Conservation (phyloP, 2,113 vertebrate species). For the Serilophus lunatus region DNA sequence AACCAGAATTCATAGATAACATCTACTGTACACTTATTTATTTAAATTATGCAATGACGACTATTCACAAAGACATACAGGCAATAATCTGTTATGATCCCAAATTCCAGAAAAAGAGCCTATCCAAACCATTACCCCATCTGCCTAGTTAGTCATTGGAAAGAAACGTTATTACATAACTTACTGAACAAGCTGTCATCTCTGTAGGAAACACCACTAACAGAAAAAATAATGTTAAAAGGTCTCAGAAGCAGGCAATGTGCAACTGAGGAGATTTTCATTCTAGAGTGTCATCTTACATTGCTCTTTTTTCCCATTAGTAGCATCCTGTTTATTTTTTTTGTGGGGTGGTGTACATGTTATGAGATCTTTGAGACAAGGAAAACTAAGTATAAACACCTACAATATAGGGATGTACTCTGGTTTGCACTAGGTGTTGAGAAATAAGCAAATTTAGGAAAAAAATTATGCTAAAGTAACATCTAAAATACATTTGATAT, state of each 20-base stretch:
- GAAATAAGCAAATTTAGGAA: neutral
- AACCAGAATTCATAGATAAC: neutral
- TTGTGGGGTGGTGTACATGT: fast-evolving
- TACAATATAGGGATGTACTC: neutral
- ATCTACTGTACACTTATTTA: neutral
- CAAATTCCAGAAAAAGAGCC: neutral
- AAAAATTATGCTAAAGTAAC: neutral
- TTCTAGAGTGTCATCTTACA: neutral
- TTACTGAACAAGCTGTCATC: neutral
- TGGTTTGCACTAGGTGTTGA: neutral
- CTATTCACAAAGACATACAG: neutral
- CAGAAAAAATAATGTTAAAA: neutral
- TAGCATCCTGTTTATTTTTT: neutral
- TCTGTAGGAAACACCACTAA: neutral
- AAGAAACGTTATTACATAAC: neutral
- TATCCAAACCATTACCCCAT: neutral
- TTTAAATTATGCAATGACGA: neutral
- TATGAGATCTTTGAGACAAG: neutral
- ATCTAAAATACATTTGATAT: neutral
- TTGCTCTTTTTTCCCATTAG: neutral
- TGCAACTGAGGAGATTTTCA: neutral
- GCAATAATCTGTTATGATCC: neutral
- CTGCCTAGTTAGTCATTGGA: neutral
- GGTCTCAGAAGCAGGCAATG: neutral
- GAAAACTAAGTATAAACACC: neutral